Evolutionary conservation across 2,113 vertebrate species (phyloP).

Genomic region (Nannospalax galili): DNA sequence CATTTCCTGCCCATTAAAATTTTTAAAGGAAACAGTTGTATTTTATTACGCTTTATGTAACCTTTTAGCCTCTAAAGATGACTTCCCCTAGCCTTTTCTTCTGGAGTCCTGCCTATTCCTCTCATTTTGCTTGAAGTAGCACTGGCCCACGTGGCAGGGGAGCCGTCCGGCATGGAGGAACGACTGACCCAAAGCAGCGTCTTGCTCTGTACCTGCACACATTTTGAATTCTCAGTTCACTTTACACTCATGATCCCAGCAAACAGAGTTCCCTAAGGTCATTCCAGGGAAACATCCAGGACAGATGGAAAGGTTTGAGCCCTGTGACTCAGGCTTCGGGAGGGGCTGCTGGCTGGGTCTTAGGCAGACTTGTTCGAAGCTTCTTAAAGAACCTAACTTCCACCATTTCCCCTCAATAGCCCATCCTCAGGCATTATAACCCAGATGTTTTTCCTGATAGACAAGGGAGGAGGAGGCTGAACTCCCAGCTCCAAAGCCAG

Average conservation of each 20-base stretch:
- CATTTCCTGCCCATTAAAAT: slow-evolving; percentile 83
- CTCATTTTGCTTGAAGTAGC: not conserved
- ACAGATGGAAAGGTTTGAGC: not conserved
- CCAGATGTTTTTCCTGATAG: slow-evolving; percentile 85
- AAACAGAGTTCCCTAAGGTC: slow-evolving; percentile 54
- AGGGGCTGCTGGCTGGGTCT: slow-evolving; percentile 65
- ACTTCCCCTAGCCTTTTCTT: slow-evolving; percentile 70
- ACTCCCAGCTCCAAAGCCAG: slow-evolving; percentile 77
- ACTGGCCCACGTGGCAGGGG: not conserved
- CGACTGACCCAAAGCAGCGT: not conserved
- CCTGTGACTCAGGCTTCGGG: slow-evolving; percentile 67
- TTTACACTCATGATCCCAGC: not conserved
- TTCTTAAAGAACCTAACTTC: slow-evolving; percentile 78
- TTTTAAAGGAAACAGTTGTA: slow-evolving; percentile 82
- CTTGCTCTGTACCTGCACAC: not conserved
- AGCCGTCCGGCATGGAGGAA: not conserved
- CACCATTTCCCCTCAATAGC: slow-evolving; percentile 79
- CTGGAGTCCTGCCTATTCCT: not conserved
- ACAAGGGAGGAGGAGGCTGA: slow-evolving; percentile 76
- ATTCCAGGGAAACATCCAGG: slow-evolving; percentile 38
- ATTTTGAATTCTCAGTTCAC: slow-evolving; percentile 17
- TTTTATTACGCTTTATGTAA: slow-evolving; percentile 74
- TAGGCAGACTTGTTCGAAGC: slow-evolving; percentile 42
- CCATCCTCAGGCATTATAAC: slow-evolving; percentile 72
- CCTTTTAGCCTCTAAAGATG: slow-evolving; percentile 69